phyloP scores from a whole-genome alignment of 2,888 invertebrate species.

The Cheilosia grossa region DNA sequence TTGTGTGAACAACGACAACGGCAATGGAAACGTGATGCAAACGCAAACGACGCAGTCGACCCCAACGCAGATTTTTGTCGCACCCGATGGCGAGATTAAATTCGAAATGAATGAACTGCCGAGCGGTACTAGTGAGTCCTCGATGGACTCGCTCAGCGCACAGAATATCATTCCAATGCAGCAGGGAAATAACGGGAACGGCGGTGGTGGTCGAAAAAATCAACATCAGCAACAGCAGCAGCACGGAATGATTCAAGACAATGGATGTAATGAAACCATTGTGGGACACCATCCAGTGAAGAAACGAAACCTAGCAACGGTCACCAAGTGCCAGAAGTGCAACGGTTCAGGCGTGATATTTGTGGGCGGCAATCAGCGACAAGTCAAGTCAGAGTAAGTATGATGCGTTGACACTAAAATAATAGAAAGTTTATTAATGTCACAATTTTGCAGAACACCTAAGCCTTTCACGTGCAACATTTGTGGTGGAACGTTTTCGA shows the following conservation, averaged over 20 bases:
- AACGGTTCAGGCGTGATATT: slow-evolving; percentile 93
- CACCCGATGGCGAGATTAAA: slow-evolving; percentile 86
- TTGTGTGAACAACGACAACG: slow-evolving; percentile 86
- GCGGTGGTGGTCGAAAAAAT: slow-evolving; percentile 70
- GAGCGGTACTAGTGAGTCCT: slow-evolving; percentile 79
- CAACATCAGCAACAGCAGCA: slow-evolving; percentile 49
- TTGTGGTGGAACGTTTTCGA: slow-evolving; percentile 92
- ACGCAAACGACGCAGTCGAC: slow-evolving; percentile 80
- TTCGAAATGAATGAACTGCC: slow-evolving; percentile 85
- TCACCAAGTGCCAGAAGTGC: slow-evolving; percentile 94
- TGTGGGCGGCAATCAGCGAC: slow-evolving; percentile 79
- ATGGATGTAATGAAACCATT: slow-evolving; percentile 58
- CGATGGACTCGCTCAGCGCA: slow-evolving; percentile 82
- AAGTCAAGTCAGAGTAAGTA: slow-evolving; percentile 81
- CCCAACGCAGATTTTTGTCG: slow-evolving; percentile 87
- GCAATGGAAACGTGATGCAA: slow-evolving; percentile 76
- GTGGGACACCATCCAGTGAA: slow-evolving; percentile 90
- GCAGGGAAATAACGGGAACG: slow-evolving; percentile 52
- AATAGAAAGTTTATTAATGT: slow-evolving; percentile 18
- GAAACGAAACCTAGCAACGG: slow-evolving; percentile 90
- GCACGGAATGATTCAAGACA: slow-evolving; percentile 48
- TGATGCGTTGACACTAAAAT: neutral
- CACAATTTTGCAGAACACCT: slow-evolving; percentile 84
- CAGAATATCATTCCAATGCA: slow-evolving; percentile 84
- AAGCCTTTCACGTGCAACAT: slow-evolving; percentile 95